phyloP scores from a whole-genome alignment of 2,888 invertebrate genomes.

The Drosophila quinaria region DNA sequence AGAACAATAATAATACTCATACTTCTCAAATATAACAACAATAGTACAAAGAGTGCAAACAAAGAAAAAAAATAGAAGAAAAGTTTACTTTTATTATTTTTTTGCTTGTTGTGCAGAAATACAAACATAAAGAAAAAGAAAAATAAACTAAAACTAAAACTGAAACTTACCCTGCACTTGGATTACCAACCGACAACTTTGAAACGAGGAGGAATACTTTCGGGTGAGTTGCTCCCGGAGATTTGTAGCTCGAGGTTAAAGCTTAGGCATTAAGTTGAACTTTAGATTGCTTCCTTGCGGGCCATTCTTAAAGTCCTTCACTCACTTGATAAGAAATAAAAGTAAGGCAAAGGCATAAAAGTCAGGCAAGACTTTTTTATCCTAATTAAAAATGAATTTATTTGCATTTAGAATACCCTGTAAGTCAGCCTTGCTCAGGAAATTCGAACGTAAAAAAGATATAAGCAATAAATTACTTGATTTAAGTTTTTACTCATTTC shows the following conservation, averaged over 20 bases:
- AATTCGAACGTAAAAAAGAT: too few relatives aligned
- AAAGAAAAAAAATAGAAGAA: neutral
- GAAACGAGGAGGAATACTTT: conserved; percentile 25
- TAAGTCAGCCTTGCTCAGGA: neutral
- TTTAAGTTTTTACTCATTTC: too few relatives aligned
- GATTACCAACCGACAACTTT: conserved; percentile 46
- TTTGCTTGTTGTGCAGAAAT: conserved; percentile 10
- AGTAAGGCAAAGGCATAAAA: neutral
- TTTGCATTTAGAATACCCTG: neutral
- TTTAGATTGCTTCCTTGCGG: neutral
- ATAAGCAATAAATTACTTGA: too few relatives aligned
- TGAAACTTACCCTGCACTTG: conserved; percentile 39
- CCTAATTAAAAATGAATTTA: neutral
- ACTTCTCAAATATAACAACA: too few relatives aligned
- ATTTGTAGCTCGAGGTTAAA: conserved; percentile 52
- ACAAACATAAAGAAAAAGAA: conserved; percentile 14
- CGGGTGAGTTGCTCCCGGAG: conserved; percentile 52
- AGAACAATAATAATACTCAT: conserved; percentile 60
- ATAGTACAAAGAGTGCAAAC: conserved; percentile 1
- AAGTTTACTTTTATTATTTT: conserved; percentile 19
- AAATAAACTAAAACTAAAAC: conserved; percentile 9
- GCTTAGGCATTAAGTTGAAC: conserved; percentile 43
- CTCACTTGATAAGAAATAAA: conserved; percentile 16
- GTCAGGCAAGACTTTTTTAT: neutral
- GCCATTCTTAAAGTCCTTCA: conserved; percentile 1